Evolutionary conservation across 2,888 invertebrate species (phyloP), one percentile per base, ranked within the genome.

Genomic region (Orgyia antiqua): DNA sequence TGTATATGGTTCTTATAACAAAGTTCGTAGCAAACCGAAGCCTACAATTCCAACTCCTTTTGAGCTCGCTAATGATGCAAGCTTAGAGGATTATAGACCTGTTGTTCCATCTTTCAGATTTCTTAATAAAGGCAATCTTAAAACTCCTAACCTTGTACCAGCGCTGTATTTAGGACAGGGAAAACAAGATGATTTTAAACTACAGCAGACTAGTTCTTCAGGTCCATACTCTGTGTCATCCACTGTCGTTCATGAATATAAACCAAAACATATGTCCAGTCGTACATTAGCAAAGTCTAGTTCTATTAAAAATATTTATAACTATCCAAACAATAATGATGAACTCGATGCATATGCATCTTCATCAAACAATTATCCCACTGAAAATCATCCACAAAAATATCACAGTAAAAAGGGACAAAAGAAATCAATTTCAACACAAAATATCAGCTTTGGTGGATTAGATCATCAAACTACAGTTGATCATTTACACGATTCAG

Each of bases 351-450:
- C 75, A 1, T 75, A 63, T 41, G 70, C 73, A n/a, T 71, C 82
- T 0, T 59, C 83, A 5, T 73, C 80, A 11, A 82, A 72, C 40
- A 36, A 68, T 13, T 71, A 64, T 36, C 41, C 58, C 2, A 48
- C 74, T 5, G 71, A 68, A 19, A 61, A 61, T 21, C 40, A 58
- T 1, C 42, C 45, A 10, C 45, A 53, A 41, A 41, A 52, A 19
- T 51, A 40, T 31, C 59, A 60, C 24, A 48, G 44, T 7, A 67
- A 66, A 38, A 79, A 62, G 39, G 67, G 66, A 4, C 73, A 68
- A 50, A 80, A 79, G 37, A 86, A 84, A 44, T 82, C 87, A 0
- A 58, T 82, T 40, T 86, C 86, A 1, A 76, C 75, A 1, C 86
- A 86, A 52, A 84, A 80, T 37, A 72, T 87, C 23, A 77, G 64